Evolutionary conservation across 1,140 invertebrate genomes (phyloP).

Genomic region (Bombus ignitus): DNA sequence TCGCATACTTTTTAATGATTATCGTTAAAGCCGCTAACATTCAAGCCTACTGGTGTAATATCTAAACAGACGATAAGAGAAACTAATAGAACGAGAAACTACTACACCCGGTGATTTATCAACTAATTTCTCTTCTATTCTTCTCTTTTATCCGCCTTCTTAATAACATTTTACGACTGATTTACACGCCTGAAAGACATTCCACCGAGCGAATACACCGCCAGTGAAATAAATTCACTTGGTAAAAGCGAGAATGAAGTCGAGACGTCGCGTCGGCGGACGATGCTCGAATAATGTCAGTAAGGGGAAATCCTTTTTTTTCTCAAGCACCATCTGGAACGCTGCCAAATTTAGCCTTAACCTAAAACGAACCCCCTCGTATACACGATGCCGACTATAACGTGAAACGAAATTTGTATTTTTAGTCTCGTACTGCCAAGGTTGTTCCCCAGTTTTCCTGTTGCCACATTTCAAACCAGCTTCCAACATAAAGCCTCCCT

Average conservation of each 20-base stretch:
- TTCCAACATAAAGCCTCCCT: neutral
- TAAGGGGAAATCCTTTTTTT: constrained; percentile 7
- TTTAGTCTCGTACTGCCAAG: constrained; percentile 64
- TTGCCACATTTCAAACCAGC: neutral
- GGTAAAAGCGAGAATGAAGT: constrained; percentile 1
- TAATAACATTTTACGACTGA: constrained; percentile 14
- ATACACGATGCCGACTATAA: constrained; percentile 3
- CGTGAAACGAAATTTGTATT: constrained; percentile 62
- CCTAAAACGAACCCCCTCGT: constrained; percentile 46
- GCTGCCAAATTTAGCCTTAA: constrained; percentile 55
- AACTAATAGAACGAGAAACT: too few species aligned
- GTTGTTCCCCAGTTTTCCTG: constrained; percentile 30
- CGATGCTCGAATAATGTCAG: constrained; percentile 18
- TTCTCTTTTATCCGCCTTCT: neutral
- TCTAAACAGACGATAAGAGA: neutral
- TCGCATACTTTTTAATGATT: neutral
- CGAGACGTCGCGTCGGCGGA: neutral
- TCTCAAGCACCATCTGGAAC: constrained; percentile 38
- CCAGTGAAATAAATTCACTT: neutral
- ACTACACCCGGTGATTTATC: neutral
- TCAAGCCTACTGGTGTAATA: too few species aligned
- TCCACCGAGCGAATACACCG: neutral
- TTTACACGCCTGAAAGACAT: constrained; percentile 1
- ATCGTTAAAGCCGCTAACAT: neutral
- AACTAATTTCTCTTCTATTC: neutral